A percentile compares a stretch with the other conserved stretches of the same genome.
phyloP scores from a whole-genome alignment of 2,113 vertebrate species.

The Semnopithecus entellus region DNA sequence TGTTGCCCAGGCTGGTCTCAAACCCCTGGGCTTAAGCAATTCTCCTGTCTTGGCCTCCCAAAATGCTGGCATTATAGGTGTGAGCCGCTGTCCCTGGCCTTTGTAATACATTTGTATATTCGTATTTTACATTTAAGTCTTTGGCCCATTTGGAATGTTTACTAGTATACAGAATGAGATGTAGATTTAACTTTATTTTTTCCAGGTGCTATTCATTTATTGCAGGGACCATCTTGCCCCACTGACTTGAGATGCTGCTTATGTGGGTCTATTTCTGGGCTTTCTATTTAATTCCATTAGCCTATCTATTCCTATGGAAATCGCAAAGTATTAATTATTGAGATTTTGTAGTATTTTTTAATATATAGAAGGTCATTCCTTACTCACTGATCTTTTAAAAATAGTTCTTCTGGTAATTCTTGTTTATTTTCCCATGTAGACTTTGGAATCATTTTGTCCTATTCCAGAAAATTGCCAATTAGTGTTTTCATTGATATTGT shows the following conservation, averaged over 20 bases:
- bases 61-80: no score
- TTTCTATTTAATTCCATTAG: neutral
- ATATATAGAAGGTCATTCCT: neutral
- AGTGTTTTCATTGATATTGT: no score
- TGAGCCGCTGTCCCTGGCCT: no score
- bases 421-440: neutral
- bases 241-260: neutral
- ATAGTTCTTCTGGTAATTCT: neutral
- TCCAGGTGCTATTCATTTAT: neutral
- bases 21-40: no score
- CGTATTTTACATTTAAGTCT: neutral
- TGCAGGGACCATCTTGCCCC: neutral
- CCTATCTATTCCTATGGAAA: neutral
- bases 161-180: neutral
- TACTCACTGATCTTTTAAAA: neutral
- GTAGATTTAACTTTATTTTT: conserved; percentile 12
- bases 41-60: no score
- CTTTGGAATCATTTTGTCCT: no score
- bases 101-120: neutral
- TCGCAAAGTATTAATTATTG: neutral
- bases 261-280: neutral
- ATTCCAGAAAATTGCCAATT: no score
- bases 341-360: neutral
- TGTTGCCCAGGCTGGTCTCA: no score
- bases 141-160: neutral